Evolutionary conservation across 1,140 invertebrate species (phyloP), one percentile per base, ranked within the genome.

Genomic region (Ceratina calcarata): DNA sequence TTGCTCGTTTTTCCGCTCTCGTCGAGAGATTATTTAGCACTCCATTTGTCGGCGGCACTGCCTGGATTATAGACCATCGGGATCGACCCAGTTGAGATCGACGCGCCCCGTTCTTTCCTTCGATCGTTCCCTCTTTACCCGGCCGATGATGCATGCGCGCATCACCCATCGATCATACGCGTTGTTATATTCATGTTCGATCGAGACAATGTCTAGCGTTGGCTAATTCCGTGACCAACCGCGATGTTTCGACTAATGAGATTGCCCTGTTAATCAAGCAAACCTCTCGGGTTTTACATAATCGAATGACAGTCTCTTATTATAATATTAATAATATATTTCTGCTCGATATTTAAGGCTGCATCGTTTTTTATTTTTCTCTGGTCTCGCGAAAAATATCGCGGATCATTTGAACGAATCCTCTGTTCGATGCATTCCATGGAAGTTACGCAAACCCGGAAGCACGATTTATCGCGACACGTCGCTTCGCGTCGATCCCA

Each of bases 11-110:
- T 49, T 69, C 53, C 77, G 32, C 51, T 79, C 77, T 79, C 64
- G 49, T 84, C 71, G 81, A 62, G 72, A 75, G 83, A 86, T 86
- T 88, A 88, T 88, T 87, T 87, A 87, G 82, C 85, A 84, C 70
- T 80, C 77, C 80, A 80, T 82, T 78, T 72, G 81, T 80, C 83
- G 86, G 80, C 82, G 85, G 79, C 64, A 82, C 57, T 81, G 75
- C 80, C 32, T 32, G 81, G 87, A 88, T 88, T 88, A 87, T 84
- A 87, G 83, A 82, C 81, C 81, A 74, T 80, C 81, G 71, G 60
- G 67, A 81, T 81, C 80, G 80, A 81, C 74, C 80, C 66, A 81
- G 61, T 82, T 79, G 76, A n/a, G 62, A 67, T 8, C n/a, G 61
- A 71, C 67, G 16, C 53, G 20, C 3, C 32, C 15, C 8, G n/a